Base-by-base conservation (phyloP, 2,888 invertebrate species). In the Dermolepida albohirtum region DNA sequence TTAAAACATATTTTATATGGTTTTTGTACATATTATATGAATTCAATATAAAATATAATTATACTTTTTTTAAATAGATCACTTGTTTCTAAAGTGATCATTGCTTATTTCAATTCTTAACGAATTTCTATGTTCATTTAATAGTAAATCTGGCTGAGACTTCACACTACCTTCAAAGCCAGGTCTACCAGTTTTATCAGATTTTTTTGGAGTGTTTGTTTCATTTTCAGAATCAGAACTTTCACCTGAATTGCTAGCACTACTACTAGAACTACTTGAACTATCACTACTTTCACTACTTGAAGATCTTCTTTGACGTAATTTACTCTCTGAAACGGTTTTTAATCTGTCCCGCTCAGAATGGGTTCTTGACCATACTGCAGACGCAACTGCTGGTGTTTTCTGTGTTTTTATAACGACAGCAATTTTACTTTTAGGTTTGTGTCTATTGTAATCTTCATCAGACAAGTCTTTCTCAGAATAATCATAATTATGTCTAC, bases 341-440 rank as follows among this genome's bases (percentile, higher is more conserved):
- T 74, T 73, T 8, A 73, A 39, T 34, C 76, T 63, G 12, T 72
- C 72, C 34, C 74, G 70, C 22, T 73, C 74, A 6, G 68, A 70
- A 16, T 70, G 67, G 40, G 68, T 71, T 16, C 79, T 76, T 5
- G 82, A 81, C 81, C 81, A 82, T 50, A 84, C 76, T 0, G 82
- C 80, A 0, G 83, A 83, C 5, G 82, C 82, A 6, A 81, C 79
- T 1, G 78, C 68, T 0, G 82, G 83, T 71, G 78, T 76, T 66
- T 80, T 82, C 52, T 78, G 81, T 8, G 77, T 79, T 75, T 80
- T 82, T 29, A 82, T 79, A 34, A 83, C 83, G 4, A 83, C 81
- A 1, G 82, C 79, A 2, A 82, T 81, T 73, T 82, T 83, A 74
- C 83, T 83, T 66, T 71, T 78, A 0, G 83, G 79, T 73, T 81